Conservation (phyloP, 2,888 invertebrate genomes). For the Lordiphosa andalusiaca region DNA sequence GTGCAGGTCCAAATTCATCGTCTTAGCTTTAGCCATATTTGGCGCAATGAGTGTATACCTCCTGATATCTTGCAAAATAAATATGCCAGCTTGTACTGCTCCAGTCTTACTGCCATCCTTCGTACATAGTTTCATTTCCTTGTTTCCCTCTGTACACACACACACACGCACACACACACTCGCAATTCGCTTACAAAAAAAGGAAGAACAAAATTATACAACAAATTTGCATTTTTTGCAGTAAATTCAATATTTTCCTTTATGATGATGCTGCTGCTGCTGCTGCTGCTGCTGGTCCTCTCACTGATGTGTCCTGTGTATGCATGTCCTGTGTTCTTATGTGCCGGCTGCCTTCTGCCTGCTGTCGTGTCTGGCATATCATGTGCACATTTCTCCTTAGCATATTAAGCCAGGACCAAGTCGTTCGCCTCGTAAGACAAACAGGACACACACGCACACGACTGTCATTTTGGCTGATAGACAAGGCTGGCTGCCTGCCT, state of each 20-base stretch:
- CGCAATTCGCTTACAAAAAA: slow-evolving; percentile 11
- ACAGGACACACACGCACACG: slow-evolving; percentile 41
- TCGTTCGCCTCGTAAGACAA: slow-evolving; percentile 40
- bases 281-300: slow-evolving; percentile 23
- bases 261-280: slow-evolving; percentile 49
- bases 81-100: too few species aligned
- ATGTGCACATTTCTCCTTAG: slow-evolving; percentile 54
- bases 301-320: slow-evolving; percentile 20
- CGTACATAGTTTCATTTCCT: too few species aligned
- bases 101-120: too few species aligned
- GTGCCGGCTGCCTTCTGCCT: slow-evolving; percentile 14
- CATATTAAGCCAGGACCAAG: slow-evolving; percentile 47
- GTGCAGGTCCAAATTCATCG: too few species aligned
- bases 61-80: too few species aligned
- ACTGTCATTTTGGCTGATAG: slow-evolving; percentile 69
- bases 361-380: slow-evolving; percentile 37
- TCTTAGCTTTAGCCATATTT: too few species aligned
- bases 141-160: too few species aligned
- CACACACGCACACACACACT: too few species aligned
- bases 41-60: too few species aligned
- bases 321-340: too few species aligned
- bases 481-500: slow-evolving; percentile 37
- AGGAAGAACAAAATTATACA: slow-evolving; percentile 1
- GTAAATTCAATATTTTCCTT: slow-evolving; percentile 71
- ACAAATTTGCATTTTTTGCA: slow-evolving; percentile 70